Percentiles rank a stretch among this genome's conserved stretches.
Evolutionary conservation across 2,113 vertebrate species (phyloP).

Genomic region (Cottus gobio): DNA sequence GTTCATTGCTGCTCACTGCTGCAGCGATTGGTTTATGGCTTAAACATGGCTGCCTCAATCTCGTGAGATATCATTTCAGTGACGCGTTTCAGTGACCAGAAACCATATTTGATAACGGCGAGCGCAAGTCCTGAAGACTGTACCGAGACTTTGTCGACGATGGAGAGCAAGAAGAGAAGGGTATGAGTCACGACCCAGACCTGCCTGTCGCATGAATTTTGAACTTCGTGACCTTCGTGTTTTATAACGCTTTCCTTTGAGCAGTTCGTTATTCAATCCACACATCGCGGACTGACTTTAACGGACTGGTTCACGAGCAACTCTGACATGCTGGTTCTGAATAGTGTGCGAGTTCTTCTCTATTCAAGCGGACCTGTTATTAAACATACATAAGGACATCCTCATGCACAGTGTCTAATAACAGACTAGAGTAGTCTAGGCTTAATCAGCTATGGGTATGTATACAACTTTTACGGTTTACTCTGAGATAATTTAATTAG

Average conservation of each 20-base stretch:
- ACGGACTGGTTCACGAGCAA: neutral
- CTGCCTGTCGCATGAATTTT: neutral
- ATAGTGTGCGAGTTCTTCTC: neutral
- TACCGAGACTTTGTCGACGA: neutral
- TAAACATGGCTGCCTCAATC: neutral
- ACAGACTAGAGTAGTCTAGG: neutral
- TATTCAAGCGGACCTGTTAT: neutral
- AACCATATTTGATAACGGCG: neutral
- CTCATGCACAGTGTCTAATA: neutral
- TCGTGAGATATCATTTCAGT: neutral
- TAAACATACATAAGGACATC: neutral
- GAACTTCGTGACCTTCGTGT: neutral
- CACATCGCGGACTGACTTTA: neutral
- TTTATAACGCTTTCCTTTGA: neutral
- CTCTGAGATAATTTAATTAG: too few species aligned
- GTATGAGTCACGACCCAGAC: neutral
- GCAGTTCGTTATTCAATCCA: neutral
- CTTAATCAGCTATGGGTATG: neutral
- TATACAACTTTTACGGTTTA: neutral
- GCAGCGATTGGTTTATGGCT: neutral
- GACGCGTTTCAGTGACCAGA: neutral
- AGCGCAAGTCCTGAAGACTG: too few species aligned
- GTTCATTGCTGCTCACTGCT: neutral
- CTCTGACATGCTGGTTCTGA: neutral
- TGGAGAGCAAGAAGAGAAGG: constrained; percentile 22